Conservation (phyloP, 1,140 invertebrate species). For the Drosophila sp. region DNA sequence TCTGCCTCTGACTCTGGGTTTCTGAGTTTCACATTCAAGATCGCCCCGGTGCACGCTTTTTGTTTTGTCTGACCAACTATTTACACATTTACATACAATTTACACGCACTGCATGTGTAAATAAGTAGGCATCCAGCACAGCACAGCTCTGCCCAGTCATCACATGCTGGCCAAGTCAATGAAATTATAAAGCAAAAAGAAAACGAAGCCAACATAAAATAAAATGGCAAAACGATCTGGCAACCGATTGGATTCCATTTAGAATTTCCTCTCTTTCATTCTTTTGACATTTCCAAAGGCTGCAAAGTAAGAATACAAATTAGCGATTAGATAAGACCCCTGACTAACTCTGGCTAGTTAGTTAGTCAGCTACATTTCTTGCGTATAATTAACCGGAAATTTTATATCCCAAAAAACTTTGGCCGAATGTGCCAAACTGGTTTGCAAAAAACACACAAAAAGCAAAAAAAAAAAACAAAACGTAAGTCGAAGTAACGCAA, state of each 20-base stretch:
- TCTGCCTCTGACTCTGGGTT: not conserved
- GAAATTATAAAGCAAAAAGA: not conserved
- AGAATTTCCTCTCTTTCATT: not conserved
- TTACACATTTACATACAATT: conserved; percentile 22
- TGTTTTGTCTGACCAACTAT: conserved; percentile 4
- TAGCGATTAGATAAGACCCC: conserved; percentile 16
- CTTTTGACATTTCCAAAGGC: not conserved
- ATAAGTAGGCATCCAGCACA: conserved; percentile 5
- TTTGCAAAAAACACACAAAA: conserved; percentile 50
- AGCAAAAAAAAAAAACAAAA: conserved; percentile 35
- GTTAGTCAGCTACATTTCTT: conserved; percentile 39
- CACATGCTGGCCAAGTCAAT: not conserved
- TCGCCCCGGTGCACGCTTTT: conserved; percentile 7
- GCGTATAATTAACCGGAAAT: conserved; percentile 61
- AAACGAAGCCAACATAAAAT: not conserved
- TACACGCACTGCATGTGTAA: conserved; percentile 24
- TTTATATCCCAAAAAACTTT: conserved; percentile 33
- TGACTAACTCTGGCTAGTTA: conserved; percentile 1
- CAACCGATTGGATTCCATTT: conserved; percentile 2
- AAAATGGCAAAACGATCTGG: conserved; percentile 12
- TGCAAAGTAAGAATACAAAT: conserved; percentile 18
- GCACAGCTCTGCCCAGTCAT: not conserved
- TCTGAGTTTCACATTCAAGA: conserved; percentile 19
- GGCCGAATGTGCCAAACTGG: conserved; percentile 60
- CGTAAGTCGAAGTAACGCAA: conserved; percentile 52